Evolutionary conservation across 2,888 invertebrate genomes (phyloP), one percentile per base, ranked within the genome.

Genomic region (Hemithea aestivaria): DNA sequence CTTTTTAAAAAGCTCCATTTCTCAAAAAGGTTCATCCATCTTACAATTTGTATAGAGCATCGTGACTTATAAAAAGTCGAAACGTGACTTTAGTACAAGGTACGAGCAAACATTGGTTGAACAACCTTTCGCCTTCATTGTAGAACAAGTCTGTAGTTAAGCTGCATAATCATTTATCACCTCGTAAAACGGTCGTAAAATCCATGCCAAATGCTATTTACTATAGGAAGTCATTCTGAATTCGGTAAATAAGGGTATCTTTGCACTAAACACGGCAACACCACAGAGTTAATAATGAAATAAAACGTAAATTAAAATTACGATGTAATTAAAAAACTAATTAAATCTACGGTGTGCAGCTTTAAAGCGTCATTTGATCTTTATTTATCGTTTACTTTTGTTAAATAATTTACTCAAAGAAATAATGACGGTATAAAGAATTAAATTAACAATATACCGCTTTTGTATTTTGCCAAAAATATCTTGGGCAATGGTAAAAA

Each of bases 1-100:
- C 16, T 16, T 16, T 16, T 16, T 21, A 10, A 11, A 29, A 4
- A 3, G 20, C 7, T 2, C 10, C 25, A 25, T 25, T 25, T 10
- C 10, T 8, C 7, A 26, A 26, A 12, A 27, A 4, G n/a, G 33
- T 41, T 45, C 22, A 33, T 39, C 35, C 16, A 33, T 30, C 12
- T 27, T 27, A 23, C 38, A 22, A 36, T 33, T 33, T 48, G 29
- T 35, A 35, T 38, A 38, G 32, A 29, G 20, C 27, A 41, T n/a
- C 16, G 30, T 38, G 29, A 27, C 24, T 35, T 30, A 38, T 35
- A 21, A 11, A 41, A 41, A 33, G 27, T 27, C 11, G 34, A 34
- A 39, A 34, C 39, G 39, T 46, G 39, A 39, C 33, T 27, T 20
- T 7, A 27, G 20, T 26, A 27, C 24, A 22, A 7, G 7, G 20